Evolutionary conservation across 2,888 invertebrate genomes (phyloP).

Genomic region (Erannis defoliaria): DNA sequence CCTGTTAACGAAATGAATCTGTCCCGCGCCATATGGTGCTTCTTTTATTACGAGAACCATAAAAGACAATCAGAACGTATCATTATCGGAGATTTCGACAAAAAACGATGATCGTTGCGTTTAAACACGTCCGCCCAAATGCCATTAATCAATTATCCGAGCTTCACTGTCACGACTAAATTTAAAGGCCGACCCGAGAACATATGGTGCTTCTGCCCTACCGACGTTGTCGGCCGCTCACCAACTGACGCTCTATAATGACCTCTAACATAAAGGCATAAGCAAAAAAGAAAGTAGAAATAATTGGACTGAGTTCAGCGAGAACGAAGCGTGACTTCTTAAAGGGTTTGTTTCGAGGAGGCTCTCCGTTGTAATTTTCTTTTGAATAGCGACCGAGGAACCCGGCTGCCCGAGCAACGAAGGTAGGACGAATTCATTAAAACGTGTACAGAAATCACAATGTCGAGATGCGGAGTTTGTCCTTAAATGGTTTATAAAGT

Average conservation of each 20-base stretch:
- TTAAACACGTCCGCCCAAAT: constrained; percentile 80
- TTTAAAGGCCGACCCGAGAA: constrained; percentile 71
- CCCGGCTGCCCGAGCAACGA: constrained; percentile 61
- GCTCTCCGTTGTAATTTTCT: constrained; percentile 81
- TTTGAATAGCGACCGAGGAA: constrained; percentile 76
- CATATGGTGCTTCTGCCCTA: constrained; percentile 74
- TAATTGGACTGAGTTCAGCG: constrained; percentile 81
- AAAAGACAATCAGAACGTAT: constrained; percentile 81
- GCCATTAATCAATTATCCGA: constrained; percentile 83
- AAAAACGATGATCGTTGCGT: constrained; percentile 76
- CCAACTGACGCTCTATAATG: constrained; percentile 84
- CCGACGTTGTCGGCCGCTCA: constrained; percentile 59
- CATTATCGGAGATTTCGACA: constrained; percentile 78
- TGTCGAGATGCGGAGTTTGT: constrained; percentile 64
- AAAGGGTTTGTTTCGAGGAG: constrained; percentile 81
- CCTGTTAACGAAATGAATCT: constrained; percentile 72
- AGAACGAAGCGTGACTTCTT: constrained; percentile 79
- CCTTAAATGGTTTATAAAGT: constrained; percentile 68
- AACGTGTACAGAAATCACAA: constrained; percentile 80
- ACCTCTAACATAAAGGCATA: constrained; percentile 72
- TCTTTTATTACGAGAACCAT: constrained; percentile 64
- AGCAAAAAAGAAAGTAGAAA: constrained; percentile 74
- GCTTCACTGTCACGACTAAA: constrained; percentile 78
- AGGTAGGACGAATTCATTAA: constrained; percentile 80
- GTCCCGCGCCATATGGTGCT: constrained; percentile 75